Conservation (phyloP, 2,888 invertebrate genomes). For the Agrotis clavis region DNA sequence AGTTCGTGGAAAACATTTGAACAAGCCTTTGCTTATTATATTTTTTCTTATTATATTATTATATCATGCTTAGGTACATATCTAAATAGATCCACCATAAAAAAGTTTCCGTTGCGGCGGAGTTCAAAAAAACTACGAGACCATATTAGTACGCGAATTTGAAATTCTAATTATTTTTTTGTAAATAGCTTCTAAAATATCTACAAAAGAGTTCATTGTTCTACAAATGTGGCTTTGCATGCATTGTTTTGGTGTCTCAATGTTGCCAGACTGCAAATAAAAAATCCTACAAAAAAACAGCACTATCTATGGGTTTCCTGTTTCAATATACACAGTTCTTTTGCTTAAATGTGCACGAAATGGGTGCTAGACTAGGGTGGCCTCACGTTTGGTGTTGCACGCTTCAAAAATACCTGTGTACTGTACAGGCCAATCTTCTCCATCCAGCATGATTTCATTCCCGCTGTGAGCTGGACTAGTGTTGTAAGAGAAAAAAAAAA, state of each 20-base stretch:
- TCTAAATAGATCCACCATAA: constrained; percentile 20
- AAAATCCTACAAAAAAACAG: constrained; percentile 41
- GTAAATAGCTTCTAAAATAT: constrained; percentile 55
- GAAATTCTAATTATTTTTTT: constrained; percentile 75
- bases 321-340: constrained; percentile 50
- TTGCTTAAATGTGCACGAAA: constrained; percentile 70
- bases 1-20: background rate
- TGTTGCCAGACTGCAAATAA: constrained; percentile 66
- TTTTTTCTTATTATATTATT: constrained; percentile 4
- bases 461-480: constrained; percentile 82
- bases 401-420: constrained; percentile 80
- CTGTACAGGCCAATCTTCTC: constrained; percentile 74
- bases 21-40: background rate
- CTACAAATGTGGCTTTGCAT: constrained; percentile 75
- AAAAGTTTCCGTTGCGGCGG: constrained; percentile 41
- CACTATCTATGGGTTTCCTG: constrained; percentile 44
- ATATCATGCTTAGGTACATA: constrained; percentile 16
- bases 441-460: constrained; percentile 83
- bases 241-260: constrained; percentile 72
- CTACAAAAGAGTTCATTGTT: constrained; percentile 69
- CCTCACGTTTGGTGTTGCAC: constrained; percentile 85
- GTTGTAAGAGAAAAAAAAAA: constrained; percentile 64
- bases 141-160: constrained; percentile 61
- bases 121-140: constrained; percentile 20
- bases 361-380: constrained; percentile 52